Evolutionary conservation across 2,113 vertebrate species (phyloP).

Genomic region (Panurus biarmicus): DNA sequence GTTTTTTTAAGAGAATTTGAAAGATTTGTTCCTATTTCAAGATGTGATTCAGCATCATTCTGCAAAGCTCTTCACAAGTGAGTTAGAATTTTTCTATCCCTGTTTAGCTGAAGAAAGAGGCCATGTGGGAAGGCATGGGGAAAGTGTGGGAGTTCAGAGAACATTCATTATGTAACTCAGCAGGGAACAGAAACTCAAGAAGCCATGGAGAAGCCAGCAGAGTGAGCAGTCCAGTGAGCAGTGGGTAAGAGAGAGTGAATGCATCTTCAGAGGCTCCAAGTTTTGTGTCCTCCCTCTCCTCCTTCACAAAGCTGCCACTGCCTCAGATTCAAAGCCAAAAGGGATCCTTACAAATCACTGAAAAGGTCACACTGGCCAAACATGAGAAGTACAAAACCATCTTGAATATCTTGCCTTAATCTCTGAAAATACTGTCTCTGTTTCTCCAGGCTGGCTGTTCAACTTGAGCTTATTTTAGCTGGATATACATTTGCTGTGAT

Average conservation of each 20-base stretch:
- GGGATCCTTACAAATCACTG: background rate
- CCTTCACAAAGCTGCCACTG: background rate
- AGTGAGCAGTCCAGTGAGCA: slow-evolving; percentile 27
- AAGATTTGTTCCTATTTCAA: background rate
- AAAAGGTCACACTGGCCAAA: background rate
- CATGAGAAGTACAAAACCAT: background rate
- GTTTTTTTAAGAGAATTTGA: background rate
- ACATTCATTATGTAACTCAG: slow-evolving; percentile 20
- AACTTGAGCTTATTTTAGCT: background rate
- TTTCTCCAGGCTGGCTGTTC: background rate
- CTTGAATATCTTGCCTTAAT: background rate
- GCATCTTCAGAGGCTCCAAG: background rate
- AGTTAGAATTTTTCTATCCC: background rate
- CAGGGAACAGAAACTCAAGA: background rate
- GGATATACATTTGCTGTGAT: background rate
- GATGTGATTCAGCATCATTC: background rate
- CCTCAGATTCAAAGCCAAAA: background rate
- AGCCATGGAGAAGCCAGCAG: background rate
- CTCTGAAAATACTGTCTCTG: background rate
- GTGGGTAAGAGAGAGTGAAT: background rate
- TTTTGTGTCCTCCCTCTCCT: background rate
- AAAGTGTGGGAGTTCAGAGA: slow-evolving; percentile 41
- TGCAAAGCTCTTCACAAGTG: background rate
- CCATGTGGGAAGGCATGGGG: slow-evolving; percentile 23
- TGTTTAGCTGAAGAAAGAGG: slow-evolving; percentile 37